A percentile compares a stretch with the other conserved stretches of the same genome.
phyloP scores from a whole-genome alignment of 2,888 invertebrate species.

The Polyploca ridens region DNA sequence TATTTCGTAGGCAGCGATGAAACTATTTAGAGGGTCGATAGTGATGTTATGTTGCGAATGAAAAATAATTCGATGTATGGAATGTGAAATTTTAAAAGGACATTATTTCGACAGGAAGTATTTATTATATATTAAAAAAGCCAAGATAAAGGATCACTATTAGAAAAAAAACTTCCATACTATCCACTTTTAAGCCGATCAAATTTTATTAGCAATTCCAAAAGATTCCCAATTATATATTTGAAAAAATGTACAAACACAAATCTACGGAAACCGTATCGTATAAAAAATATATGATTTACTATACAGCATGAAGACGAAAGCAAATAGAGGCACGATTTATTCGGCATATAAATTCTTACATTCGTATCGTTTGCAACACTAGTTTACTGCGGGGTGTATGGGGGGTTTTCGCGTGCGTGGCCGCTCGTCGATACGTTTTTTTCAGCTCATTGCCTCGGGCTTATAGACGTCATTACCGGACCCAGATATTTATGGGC shows the following conservation, averaged over 20 bases:
- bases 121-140: too few species aligned
- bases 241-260: not conserved
- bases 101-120: too few species aligned
- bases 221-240: not conserved
- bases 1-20: conserved; percentile 63
- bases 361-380: conserved; percentile 4
- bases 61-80: not conserved
- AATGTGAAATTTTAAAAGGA: not conserved
- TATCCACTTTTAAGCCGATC: not conserved
- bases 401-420: conserved; percentile 50
- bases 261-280: not conserved
- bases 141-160: too few species aligned
- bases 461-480: conserved; percentile 77
- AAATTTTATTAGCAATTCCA: not conserved
- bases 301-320: conserved; percentile 7
- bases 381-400: conserved; percentile 3
- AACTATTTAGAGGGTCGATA: conserved; percentile 47
- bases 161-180: too few species aligned
- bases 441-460: conserved; percentile 74
- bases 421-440: conserved; percentile 52
- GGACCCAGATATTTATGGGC: conserved; percentile 71
- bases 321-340: conserved; percentile 8
- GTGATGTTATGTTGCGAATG: conserved; percentile 12
- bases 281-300: not conserved
- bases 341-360: conserved; percentile 9